Base-by-base conservation (phyloP, 2,797 vertebrate genomes). In the Semaprochilodus insignis region DNA sequence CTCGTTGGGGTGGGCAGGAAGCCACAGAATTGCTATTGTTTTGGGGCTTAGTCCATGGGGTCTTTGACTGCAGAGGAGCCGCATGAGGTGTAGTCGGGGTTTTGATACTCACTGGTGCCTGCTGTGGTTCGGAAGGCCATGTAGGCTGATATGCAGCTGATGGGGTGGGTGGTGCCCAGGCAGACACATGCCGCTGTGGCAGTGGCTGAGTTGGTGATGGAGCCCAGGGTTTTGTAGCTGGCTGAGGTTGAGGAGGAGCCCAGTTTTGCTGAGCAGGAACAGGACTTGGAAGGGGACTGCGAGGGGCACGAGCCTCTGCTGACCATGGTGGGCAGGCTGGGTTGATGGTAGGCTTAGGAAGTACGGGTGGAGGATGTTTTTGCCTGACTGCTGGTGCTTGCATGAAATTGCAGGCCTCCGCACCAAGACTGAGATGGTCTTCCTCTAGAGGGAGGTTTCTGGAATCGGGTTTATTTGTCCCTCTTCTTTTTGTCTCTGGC, bases 391-490 rank as follows among this genome's bases (percentile, higher is more conserved):
- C 86, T 89, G 96, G 94, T 67, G 93, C 89, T 88, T 99, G 98
- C 97, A 99, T 96, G 89, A 99, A 99, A 89, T 99, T 99, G 84
- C 98, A 99, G 81, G 98, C 98, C 90, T 99, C 98, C 75, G 98
- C 98, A 63, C 98, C 98, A 36, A 99, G 93, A 90, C 97, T 99
- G 88, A 99, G 97, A 92, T 94, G 98, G 92, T 99, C 98, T 90
- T 99, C 98, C 90, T 99, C 98, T 0, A 94, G 93, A 74, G 93
- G 74, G 44, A 69, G 8, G 3, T 96, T 94, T 70, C 91, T 93
- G n/a, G 91, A 92, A 5, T 87, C 91, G 82, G 95, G 91, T 88
- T 97, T 98, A 25, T 93, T 90, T 3, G 92, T 86, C 80, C 91
- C 93, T 88, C 96, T 96, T 84, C 96, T 93, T 90, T 96, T 98